Conservation (phyloP, 2,797 vertebrate genomes). For the Anguilla anguilla region DNA sequence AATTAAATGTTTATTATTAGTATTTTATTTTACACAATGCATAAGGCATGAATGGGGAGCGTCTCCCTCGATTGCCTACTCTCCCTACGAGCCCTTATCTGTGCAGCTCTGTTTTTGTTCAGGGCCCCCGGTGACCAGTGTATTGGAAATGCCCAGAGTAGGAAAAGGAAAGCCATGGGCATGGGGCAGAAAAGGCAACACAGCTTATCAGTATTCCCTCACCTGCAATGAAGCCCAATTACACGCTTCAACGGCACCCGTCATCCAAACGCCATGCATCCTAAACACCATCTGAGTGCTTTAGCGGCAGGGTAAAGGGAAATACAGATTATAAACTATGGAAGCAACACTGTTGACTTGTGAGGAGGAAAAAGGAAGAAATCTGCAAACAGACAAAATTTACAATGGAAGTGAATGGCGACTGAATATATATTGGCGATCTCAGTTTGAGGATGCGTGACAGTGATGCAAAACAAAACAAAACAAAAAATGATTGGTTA, state of each 20-base stretch:
- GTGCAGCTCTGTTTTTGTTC: not conserved
- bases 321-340: not conserved
- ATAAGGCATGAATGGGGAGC: not conserved
- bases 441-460: not conserved
- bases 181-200: not conserved
- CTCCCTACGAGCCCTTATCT: not conserved
- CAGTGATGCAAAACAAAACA: not conserved
- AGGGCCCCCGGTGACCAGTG: not conserved
- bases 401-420: not conserved
- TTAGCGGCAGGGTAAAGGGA: not conserved
- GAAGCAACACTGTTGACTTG: not conserved
- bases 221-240: slow-evolving; percentile 15
- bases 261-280: not conserved
- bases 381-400: not conserved
- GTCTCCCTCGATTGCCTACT: not conserved
- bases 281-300: not conserved
- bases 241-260: not conserved
- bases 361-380: not conserved
- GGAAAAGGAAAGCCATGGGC: not conserved
- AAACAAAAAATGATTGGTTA: not conserved
- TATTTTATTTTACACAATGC: not conserved
- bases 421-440: not conserved
- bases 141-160: not conserved
- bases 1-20: not conserved
- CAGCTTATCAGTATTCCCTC: slow-evolving; percentile 8